These are phyloP conservation scores for Plagodis pulveraria DNA, from an alignment of 2,888 invertebrate species.

Conservation along the genomic window DNA sequence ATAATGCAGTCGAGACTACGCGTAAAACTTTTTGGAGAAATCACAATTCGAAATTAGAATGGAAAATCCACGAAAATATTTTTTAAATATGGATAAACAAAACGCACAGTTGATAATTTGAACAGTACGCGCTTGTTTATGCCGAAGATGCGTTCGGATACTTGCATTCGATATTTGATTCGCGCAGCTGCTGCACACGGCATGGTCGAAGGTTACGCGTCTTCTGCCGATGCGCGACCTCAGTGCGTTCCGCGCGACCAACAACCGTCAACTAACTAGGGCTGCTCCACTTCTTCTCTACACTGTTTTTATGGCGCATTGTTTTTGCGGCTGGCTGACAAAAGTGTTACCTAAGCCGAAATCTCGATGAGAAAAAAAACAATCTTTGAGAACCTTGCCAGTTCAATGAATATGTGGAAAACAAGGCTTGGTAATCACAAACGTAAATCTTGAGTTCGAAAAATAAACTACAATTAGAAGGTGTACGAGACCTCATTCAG, in stretches of 20 bases:
- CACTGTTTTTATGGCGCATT: constrained; percentile 72
- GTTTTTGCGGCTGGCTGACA: constrained; percentile 60
- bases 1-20: constrained; percentile 3
- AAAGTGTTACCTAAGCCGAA: constrained; percentile 58
- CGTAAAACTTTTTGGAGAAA: constrained; percentile 3
- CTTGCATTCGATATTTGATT: constrained; percentile 77
- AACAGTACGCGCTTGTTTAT: constrained; percentile 5
- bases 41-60: neutral
- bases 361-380: constrained; percentile 60
- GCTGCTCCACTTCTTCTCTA: constrained; percentile 67
- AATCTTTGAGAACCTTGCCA: constrained; percentile 42
- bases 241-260: constrained; percentile 70
- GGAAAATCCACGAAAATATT: constrained; percentile 6
- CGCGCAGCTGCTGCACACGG: constrained; percentile 71
- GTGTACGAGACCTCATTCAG: no score
- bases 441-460: no score
- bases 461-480: no score
- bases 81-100: neutral
- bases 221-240: constrained; percentile 51
- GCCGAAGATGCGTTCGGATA: constrained; percentile 48
- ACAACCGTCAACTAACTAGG: constrained; percentile 71
- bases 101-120: constrained; percentile 6
- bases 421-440: no score
- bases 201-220: constrained; percentile 68
- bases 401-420: constrained; percentile 13